Evolutionary conservation across 2,888 invertebrate species (phyloP), one percentile per base, ranked within the genome.

Genomic region (Euzetes globulus): DNA sequence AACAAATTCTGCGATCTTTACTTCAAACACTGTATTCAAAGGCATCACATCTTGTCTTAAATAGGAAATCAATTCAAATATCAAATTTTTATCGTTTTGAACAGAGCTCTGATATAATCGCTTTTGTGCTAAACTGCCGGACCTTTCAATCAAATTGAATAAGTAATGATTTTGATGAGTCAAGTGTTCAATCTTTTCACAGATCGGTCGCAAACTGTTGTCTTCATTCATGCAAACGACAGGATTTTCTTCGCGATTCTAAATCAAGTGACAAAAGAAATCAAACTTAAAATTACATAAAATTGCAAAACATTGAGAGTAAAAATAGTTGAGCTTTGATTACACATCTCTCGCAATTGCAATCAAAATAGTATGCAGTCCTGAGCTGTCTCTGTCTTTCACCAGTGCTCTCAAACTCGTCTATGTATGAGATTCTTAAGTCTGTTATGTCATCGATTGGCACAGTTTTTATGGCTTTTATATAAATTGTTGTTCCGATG

Each of bases 311-410:
- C 2, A 19, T 2, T 19, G n/a, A 27, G n/a, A 27, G n/a, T 27
- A 27, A 27, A 4, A 27, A 58, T 29, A 33, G 6, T 17, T 22
- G 11, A 45, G 17, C 29, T 65, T 65, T 37, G 11, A 37, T 37
- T n/a, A 71, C 71, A 74, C 74, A 74, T n/a, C 71, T 3, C 15
- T 47, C 15, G 29, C 75, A 75, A 17, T 27, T 47, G 70, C 75
- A 75, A 0, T 75, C 63, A 41, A 75, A 75, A 55, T 75, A 75
- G 63, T 70, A 75, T 6, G 22, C 13, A n/a, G 17, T 33, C 17
- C 25, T 7, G 13, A 75, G 65, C 17, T 33, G 37, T 72, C 72
- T 37, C 52, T 55, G 47, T 22, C 75, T 25, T 68, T 75, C 75
- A 9, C 17, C 11, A 1, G 55, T 22, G 4, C 72, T 74, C 22